Evolutionary conservation across 2,797 vertebrate species (phyloP), one percentile per base, ranked within the genome.

Genomic region (Salmo trutta): DNA sequence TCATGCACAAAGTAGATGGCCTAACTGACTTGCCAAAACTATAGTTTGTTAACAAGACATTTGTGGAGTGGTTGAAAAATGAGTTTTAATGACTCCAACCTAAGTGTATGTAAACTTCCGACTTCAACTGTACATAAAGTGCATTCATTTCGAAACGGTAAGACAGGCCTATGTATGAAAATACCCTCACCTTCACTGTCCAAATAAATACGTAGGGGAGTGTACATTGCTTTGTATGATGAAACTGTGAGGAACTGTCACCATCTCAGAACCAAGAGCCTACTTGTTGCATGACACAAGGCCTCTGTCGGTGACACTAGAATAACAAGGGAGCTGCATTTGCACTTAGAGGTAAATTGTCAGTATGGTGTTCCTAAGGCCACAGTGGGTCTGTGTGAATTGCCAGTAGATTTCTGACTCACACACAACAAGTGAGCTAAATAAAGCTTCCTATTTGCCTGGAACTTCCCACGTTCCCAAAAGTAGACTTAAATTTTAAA

Each of bases 401-500:
- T 80, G 75, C 65, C 56, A 75, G 74, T 16, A 82, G 80, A 81
- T 86, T 82, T 77, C 76, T 83, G 82, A 79, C 85, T 74, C 51
- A 80, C 76, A 84, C 75, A 6, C 3, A 10, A 77, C 72, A 78
- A 77, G 33, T 54, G 31, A 19, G 54, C 53, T 33, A 33, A 88
- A 85, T 47, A 75, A 80, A 80, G 77, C 78, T 66, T 82, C 10
- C 78, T 67, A 79, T 62, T 81, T 81, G 83, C 81, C 88, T 83
- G 83, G 83, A 88, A 89, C 68, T 67, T 68, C 77, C 70, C 62
- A 71, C 33, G 52, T 72, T 82, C 84, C 79, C 70, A 67, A 64
- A 82, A 83, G 82, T 79, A 77, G 84, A 78, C 80, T 65, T 29
- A 71, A 75, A 79, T 79, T 89, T 79, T 69, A 83, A 84, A 89